A percentile compares a stretch with the other conserved stretches of the same genome.
Conservation (phyloP, 92 coral and sea anemone genomes). For the Porites evermanni region DNA sequence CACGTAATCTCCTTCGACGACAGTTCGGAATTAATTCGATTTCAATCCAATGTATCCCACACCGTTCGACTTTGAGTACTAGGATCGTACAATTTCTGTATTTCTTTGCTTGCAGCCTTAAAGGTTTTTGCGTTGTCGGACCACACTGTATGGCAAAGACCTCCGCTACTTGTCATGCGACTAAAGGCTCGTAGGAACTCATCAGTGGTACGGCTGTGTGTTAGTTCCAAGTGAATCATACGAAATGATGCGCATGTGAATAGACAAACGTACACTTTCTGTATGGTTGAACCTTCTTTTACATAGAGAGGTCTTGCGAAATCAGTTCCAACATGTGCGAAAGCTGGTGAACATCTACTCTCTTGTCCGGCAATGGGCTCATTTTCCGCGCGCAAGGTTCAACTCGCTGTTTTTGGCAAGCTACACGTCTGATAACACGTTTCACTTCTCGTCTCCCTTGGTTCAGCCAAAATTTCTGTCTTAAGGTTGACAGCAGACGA, state of each 20-base stretch:
- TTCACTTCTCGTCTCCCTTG: slow-evolving; percentile 48
- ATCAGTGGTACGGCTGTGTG: slow-evolving; percentile 38
- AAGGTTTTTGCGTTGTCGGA: slow-evolving; percentile 41
- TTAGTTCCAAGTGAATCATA: slow-evolving; percentile 50
- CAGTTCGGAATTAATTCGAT: slow-evolving; percentile 25
- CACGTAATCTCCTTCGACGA: slow-evolving; percentile 27
- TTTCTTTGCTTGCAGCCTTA: slow-evolving; percentile 35
- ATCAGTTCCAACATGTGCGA: slow-evolving; percentile 43
- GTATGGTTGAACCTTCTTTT: background rate
- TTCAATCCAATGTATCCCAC: slow-evolving; percentile 34
- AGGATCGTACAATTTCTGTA: slow-evolving; percentile 1
- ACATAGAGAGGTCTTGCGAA: slow-evolving; percentile 48
- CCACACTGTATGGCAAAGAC: slow-evolving; percentile 29
- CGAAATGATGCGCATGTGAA: slow-evolving; percentile 38
- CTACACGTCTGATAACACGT: slow-evolving; percentile 31
- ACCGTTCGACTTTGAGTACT: slow-evolving; percentile 1
- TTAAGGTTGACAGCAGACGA: background rate
- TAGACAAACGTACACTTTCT: slow-evolving; percentile 51
- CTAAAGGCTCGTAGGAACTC: slow-evolving; percentile 40
- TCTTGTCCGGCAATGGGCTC: slow-evolving; percentile 27
- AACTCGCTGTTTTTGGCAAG: slow-evolving; percentile 30
- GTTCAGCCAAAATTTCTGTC: slow-evolving; percentile 51
- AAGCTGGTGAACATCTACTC: slow-evolving; percentile 32
- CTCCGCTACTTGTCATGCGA: slow-evolving; percentile 12
- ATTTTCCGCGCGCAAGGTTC: background rate